These are phyloP conservation scores for Leucophenga maculata DNA, from an alignment of 2,888 invertebrate species.

Conservation along the genomic window DNA sequence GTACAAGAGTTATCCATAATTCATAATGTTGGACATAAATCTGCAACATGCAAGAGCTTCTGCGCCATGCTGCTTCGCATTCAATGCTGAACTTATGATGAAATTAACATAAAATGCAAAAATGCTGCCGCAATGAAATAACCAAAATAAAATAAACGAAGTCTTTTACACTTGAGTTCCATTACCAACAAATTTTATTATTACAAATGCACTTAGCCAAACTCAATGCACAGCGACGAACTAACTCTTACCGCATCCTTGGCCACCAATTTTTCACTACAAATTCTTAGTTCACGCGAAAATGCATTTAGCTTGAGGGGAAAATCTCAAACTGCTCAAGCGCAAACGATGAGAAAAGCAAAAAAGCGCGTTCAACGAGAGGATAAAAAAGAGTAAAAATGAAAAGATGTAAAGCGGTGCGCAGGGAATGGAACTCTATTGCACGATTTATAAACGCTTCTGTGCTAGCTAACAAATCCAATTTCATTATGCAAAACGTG, in stretches of 20 bases:
- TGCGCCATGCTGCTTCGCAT: too few relatives aligned
- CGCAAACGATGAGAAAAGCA: not conserved
- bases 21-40: too few relatives aligned
- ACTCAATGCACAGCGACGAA: constrained; percentile 3
- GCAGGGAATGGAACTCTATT: not conserved
- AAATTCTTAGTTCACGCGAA: constrained; percentile 3
- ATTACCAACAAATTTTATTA: constrained; percentile 16
- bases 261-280: not conserved
- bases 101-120: not conserved
- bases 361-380: not conserved
- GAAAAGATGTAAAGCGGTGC: not conserved
- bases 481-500: constrained; percentile 63
- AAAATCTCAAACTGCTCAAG: not conserved
- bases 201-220: constrained; percentile 13
- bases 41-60: too few relatives aligned
- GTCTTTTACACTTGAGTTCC: not conserved
- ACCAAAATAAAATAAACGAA: too few relatives aligned
- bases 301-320: constrained; percentile 15
- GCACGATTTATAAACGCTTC: constrained; percentile 22
- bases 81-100: too few relatives aligned
- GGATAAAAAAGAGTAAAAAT: not conserved
- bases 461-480: constrained; percentile 47
- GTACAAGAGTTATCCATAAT: too few relatives aligned
- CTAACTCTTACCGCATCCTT: not conserved
- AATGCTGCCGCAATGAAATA: not conserved